These are phyloP conservation scores for Pegoplata infirma DNA, from an alignment of 2,888 invertebrate species.

Conservation along the genomic window DNA sequence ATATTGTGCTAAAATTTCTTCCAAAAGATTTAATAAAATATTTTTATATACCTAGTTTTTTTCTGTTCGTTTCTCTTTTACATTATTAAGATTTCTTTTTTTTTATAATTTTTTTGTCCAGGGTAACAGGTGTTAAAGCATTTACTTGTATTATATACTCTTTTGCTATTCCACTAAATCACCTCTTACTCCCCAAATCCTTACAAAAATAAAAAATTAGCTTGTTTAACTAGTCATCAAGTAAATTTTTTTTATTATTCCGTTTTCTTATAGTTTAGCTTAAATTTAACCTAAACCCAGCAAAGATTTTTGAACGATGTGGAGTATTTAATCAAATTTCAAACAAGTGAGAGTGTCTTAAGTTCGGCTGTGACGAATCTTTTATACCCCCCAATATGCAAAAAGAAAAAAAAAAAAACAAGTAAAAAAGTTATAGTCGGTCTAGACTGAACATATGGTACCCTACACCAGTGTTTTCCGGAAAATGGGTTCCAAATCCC, in stretches of 20 bases:
- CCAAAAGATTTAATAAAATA: too few species aligned
- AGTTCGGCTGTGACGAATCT: too few species aligned
- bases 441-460: too few species aligned
- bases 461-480: background rate
- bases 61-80: too few species aligned
- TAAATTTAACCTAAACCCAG: background rate
- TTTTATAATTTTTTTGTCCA: background rate
- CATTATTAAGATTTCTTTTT: too few species aligned
- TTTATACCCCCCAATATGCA: too few species aligned
- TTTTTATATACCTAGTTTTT: too few species aligned
- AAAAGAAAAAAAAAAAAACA: too few species aligned
- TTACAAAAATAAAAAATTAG: constrained; percentile 1
- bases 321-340: background rate
- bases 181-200: background rate
- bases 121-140: constrained; percentile 33
- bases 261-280: constrained; percentile 8
- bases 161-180: background rate
- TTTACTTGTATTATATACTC: constrained; percentile 12
- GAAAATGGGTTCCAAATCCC: too few species aligned
- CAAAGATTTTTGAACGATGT: background rate
- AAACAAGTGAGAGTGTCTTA: too few species aligned
- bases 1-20: too few species aligned
- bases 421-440: too few species aligned
- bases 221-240: constrained; percentile 19
- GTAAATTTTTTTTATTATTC: background rate